Conservation (phyloP, 2,888 invertebrate genomes). For the Anodontia alba region DNA sequence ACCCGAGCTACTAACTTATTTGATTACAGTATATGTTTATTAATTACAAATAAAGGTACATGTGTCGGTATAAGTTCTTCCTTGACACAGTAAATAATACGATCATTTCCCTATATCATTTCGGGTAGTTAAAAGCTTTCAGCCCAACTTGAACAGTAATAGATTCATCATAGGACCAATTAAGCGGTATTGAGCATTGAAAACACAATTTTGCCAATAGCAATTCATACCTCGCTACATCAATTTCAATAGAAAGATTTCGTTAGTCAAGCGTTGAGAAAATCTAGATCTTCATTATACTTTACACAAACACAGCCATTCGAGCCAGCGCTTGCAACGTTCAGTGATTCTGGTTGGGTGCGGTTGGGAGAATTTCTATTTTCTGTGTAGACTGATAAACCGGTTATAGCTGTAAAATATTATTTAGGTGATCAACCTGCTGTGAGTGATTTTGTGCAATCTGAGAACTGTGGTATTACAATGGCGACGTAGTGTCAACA, state of each 20-base stretch:
- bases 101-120: no score
- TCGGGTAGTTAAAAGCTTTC: no score
- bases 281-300: background rate
- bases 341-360: constrained; percentile 13
- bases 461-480: background rate
- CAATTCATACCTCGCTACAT: background rate
- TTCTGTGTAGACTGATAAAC: constrained; percentile 9
- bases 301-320: background rate
- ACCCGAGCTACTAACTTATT: no score
- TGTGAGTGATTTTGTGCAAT: background rate
- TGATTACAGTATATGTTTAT: no score
- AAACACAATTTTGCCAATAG: background rate
- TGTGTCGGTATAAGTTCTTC: no score
- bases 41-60: no score
- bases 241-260: constrained; percentile 11
- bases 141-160: no score
- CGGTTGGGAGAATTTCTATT: background rate
- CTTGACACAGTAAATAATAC: no score
- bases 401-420: constrained; percentile 5
- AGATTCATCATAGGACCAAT: no score
- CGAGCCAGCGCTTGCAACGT: background rate
- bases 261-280: background rate
- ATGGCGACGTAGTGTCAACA: constrained; percentile 4
- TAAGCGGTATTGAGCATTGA: no score
- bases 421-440: background rate